Evolutionary conservation across 2,888 invertebrate species (phyloP).

Genomic region (Acleris literana): DNA sequence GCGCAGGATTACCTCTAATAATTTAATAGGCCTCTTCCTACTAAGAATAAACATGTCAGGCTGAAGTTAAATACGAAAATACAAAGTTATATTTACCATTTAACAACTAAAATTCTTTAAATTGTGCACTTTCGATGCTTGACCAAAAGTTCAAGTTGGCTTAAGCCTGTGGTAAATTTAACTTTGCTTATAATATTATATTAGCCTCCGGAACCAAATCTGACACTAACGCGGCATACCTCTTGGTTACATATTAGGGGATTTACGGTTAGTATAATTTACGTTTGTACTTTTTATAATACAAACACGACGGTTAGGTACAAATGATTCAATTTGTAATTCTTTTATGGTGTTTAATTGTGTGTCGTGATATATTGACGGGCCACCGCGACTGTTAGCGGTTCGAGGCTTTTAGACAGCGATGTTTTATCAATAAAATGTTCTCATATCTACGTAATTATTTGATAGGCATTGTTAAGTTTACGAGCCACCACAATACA

Average conservation of each 20-base stretch:
- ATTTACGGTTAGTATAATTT: constrained; percentile 76
- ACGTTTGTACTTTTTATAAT: constrained; percentile 69
- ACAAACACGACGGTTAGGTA: constrained; percentile 72
- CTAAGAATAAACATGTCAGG: constrained; percentile 81
- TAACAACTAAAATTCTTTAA: constrained; percentile 26
- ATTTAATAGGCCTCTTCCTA: constrained; percentile 79
- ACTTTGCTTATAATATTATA: constrained; percentile 62
- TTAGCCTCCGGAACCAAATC: constrained; percentile 73
- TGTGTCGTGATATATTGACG: constrained; percentile 60
- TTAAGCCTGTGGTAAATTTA: constrained; percentile 33
- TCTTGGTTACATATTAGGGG: constrained; percentile 72
- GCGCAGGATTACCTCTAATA: constrained; percentile 75
- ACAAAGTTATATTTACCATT: constrained; percentile 50
- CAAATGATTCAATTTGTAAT: constrained; percentile 79
- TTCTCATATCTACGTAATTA: not conserved
- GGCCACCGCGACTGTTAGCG: constrained; percentile 55
- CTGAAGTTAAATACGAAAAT: constrained; percentile 70
- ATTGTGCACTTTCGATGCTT: constrained; percentile 46
- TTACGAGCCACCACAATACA: no score
- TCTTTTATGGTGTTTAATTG: constrained; percentile 74
- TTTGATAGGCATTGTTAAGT: not conserved
- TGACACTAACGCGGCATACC: constrained; percentile 74
- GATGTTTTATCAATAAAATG: not conserved
- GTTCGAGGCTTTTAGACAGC: constrained; percentile 44
- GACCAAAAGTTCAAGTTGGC: constrained; percentile 34